phyloP scores from a whole-genome alignment of 2,113 vertebrate species.

The Callionymus lyra region DNA sequence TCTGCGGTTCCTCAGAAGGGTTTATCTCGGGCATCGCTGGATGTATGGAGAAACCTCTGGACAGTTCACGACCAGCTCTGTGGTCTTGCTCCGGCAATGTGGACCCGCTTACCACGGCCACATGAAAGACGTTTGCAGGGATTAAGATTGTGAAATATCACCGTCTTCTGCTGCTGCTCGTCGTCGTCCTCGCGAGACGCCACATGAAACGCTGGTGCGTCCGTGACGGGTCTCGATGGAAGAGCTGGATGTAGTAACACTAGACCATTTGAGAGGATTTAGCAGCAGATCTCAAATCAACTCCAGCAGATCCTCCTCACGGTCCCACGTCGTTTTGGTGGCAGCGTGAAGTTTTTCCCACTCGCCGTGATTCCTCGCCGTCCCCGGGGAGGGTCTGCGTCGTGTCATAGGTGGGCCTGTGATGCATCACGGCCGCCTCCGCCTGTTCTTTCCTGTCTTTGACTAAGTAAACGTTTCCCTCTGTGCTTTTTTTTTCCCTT shows the following conservation, averaged over 20 bases:
- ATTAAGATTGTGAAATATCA: conserved; percentile 10
- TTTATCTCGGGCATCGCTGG: conserved; percentile 5
- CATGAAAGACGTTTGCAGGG: conserved; percentile 14
- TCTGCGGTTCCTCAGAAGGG: conserved; percentile 13
- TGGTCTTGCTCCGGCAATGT: conserved; percentile 7
- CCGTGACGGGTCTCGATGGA: no score
- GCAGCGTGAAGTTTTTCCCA: no score
- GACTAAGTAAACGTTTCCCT: conserved; percentile 61
- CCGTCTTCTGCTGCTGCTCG: conserved; percentile 2
- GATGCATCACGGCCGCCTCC: conserved; percentile 44
- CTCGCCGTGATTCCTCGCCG: no score
- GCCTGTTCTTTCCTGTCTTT: conserved; percentile 52
- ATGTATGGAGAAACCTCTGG: conserved; percentile 5
- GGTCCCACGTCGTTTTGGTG: no score
- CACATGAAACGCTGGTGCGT: no score
- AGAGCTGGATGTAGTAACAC: no score
- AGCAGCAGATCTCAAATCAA: no score
- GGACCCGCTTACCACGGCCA: conserved; percentile 10
- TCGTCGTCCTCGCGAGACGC: not conserved
- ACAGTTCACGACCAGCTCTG: conserved; percentile 5
- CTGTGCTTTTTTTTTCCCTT: conserved; percentile 46
- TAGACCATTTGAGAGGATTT: no score
- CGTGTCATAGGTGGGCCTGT: conserved; percentile 39
- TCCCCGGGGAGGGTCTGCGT: conserved; percentile 3
- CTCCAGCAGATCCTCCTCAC: no score